Evolutionary conservation across 2,888 invertebrate genomes (phyloP).

Genomic region (Erannis defoliaria): DNA sequence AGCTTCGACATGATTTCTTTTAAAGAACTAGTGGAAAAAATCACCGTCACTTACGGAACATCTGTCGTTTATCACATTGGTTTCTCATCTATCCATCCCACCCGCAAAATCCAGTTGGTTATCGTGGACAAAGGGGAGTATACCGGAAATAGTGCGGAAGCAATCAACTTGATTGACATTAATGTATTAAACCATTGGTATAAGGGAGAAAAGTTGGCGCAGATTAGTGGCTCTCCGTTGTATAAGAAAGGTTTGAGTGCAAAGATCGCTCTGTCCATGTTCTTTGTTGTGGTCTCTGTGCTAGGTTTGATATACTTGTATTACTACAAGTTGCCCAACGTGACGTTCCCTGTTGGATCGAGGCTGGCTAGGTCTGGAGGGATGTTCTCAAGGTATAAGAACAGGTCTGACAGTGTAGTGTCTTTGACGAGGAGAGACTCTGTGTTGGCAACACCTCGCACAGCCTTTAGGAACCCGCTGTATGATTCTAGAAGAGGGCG

Average conservation of each 20-base stretch:
- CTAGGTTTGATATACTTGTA: slow-evolving; percentile 68
- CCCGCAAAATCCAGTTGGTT: slow-evolving; percentile 67
- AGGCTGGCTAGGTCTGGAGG: slow-evolving; percentile 47
- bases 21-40: slow-evolving; percentile 59
- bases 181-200: slow-evolving; percentile 60
- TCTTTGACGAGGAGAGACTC: slow-evolving; percentile 77
- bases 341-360: slow-evolving; percentile 50
- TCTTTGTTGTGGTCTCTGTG: slow-evolving; percentile 64
- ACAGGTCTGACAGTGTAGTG: slow-evolving; percentile 75
- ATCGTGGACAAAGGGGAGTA: slow-evolving; percentile 73
- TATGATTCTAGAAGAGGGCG: slow-evolving; percentile 76
- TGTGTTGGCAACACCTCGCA: slow-evolving; percentile 54
- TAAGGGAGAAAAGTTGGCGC: slow-evolving; percentile 55
- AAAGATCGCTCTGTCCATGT: slow-evolving; percentile 71
- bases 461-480: slow-evolving; percentile 77
- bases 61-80: slow-evolving; percentile 67
- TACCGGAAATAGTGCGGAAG: slow-evolving; percentile 66
- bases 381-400: slow-evolving; percentile 67
- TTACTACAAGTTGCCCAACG: slow-evolving; percentile 65
- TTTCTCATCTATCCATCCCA: slow-evolving; percentile 47
- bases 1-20: slow-evolving; percentile 65
- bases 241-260: slow-evolving; percentile 62
- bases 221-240: slow-evolving; percentile 70
- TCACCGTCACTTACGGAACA: slow-evolving; percentile 56
- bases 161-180: slow-evolving; percentile 61